Conservation (phyloP, 2,113 vertebrate genomes). For the Aphyosemion australe region DNA sequence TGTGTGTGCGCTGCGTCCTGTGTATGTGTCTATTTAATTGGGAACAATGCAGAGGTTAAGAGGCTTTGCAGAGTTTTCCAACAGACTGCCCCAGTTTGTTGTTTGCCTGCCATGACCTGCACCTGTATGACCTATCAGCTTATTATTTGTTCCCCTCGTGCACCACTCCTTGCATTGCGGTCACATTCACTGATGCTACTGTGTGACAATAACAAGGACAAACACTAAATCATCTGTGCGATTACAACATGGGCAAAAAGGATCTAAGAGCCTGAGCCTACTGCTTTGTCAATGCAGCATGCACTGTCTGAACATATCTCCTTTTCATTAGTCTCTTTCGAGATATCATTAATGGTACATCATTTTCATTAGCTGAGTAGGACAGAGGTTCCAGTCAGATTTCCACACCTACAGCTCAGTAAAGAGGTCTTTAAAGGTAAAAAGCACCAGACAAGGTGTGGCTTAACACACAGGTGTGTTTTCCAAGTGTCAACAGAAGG, state of each 20-base stretch:
- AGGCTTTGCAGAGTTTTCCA: conserved; percentile 24
- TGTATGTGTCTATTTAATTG: conserved; percentile 18
- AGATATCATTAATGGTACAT: neutral
- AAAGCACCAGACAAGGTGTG: conserved; percentile 44
- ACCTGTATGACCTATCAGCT: conserved; percentile 33
- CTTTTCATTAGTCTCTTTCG: too few species aligned
- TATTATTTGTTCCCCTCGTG: neutral
- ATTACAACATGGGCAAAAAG: too few species aligned
- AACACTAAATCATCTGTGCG: too few species aligned
- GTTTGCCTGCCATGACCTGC: conserved; percentile 27
- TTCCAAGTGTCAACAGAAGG: conserved; percentile 32
- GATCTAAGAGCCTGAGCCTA: too few species aligned
- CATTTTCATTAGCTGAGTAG: neutral
- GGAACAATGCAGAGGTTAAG: conserved; percentile 34
- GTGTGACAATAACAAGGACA: neutral
- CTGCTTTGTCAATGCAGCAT: too few species aligned
- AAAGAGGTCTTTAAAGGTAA: conserved; percentile 7
- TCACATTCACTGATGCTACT: neutral
- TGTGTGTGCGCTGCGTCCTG: neutral
- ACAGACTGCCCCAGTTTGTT: conserved; percentile 13
- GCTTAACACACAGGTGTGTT: conserved; percentile 46
- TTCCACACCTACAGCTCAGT: neutral
- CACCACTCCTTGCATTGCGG: neutral
- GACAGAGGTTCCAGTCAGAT: neutral
- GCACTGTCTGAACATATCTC: too few species aligned